A percentile compares a stretch with the other conserved stretches of the same genome.
These are phyloP conservation scores for Prionchulus punctatus DNA, from an alignment of 2,888 invertebrate species.

Conservation along the genomic window DNA sequence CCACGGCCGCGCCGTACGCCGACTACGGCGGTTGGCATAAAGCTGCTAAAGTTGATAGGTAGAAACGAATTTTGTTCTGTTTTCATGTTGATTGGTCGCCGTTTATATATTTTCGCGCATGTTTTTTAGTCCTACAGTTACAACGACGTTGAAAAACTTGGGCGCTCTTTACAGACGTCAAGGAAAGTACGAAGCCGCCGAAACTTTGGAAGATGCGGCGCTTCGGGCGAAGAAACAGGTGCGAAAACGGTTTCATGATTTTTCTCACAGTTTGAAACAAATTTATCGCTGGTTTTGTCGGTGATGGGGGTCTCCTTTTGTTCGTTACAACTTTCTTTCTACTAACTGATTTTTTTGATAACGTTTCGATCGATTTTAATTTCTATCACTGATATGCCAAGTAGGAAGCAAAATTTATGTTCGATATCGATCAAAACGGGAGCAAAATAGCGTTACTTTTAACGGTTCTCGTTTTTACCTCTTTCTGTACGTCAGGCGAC, in stretches of 20 bases:
- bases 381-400: too few relatives aligned
- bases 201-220: slow-evolving; percentile 94
- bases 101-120: too few relatives aligned
- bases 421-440: too few relatives aligned
- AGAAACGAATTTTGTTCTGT: not conserved
- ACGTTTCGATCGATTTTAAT: too few relatives aligned
- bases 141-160: slow-evolving; percentile 92
- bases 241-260: slow-evolving; percentile 16
- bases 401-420: too few relatives aligned
- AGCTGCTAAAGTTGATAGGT: slow-evolving; percentile 77
- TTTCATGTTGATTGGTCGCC: too few relatives aligned
- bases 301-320: too few relatives aligned
- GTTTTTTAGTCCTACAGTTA: slow-evolving; percentile 65
- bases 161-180: slow-evolving; percentile 93
- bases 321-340: not conserved
- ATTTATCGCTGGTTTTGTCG: too few relatives aligned
- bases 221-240: slow-evolving; percentile 88
- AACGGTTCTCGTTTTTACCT: too few relatives aligned
- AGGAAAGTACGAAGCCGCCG: slow-evolving; percentile 97
- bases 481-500: too few relatives aligned
- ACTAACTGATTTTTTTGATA: not conserved
- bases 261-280: too few relatives aligned
- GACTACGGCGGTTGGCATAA: slow-evolving; percentile 70
- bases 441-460: too few relatives aligned
- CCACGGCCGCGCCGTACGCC: slow-evolving; percentile 14